Base-by-base conservation (phyloP, 2,888 invertebrate species). In the Sphaeridia pumilis region DNA sequence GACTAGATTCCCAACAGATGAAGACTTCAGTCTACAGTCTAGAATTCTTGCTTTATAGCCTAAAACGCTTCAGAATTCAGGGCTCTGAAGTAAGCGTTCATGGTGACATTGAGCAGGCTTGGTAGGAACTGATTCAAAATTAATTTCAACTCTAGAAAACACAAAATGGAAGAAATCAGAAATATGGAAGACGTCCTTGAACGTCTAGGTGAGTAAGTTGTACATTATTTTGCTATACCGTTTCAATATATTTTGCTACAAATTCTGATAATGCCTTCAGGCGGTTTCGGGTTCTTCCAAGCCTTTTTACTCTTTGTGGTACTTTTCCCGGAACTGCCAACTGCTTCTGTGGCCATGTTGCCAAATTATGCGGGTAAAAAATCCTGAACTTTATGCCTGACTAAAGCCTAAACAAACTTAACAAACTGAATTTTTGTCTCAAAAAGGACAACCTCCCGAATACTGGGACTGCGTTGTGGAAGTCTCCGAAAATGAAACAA, bases 221-320 rank as follows among this genome's bases (percentile, higher is more conserved):
- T n/a, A n/a, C n/a, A n/a, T n/a, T n/a, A n/a, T n/a, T n/a, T n/a
- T n/a, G n/a, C n/a, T n/a, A n/a, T n/a, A n/a, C n/a, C n/a, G n/a
- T n/a, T n/a, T n/a, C n/a, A n/a, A n/a, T n/a, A n/a, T n/a, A n/a
- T n/a, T n/a, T n/a, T n/a, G n/a, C n/a, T n/a, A n/a, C n/a, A n/a
- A n/a, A n/a, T n/a, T n/a, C n/a, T n/a, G n/a, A n/a, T n/a, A n/a
- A n/a, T n/a, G n/a, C 31, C 10, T 49, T 43, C n/a, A 58, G 59
- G 59, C 17, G 59, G 59, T 3, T 59, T 53, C 27, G 55, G 55
- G 10, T 31, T 35, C 10, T 59, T 59, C 31, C 59, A 59, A 45
- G 34, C 49, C 14, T 55, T 57, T 38, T 50, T 50, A 4, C 24
- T 47, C 10, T 36, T 56, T 20, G 35, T 46, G 2, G 51, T 57